Conservation (phyloP, 2,113 vertebrate species). For the Bubo bubo region DNA sequence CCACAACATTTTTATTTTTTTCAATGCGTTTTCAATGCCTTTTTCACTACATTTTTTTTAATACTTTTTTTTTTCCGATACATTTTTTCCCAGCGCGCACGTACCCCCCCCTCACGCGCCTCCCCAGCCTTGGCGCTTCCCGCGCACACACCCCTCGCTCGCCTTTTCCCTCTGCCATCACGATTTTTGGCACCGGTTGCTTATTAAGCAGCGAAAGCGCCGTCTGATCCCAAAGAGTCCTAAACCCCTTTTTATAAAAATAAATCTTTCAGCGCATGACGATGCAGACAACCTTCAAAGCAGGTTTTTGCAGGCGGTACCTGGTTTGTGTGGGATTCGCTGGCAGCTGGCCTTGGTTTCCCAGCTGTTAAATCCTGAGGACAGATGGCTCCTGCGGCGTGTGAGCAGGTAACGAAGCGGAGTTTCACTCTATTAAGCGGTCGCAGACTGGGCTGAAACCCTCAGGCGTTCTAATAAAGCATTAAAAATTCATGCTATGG, state of each 20-base stretch:
- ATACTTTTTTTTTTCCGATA: background rate
- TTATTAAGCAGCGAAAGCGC: accelerated
- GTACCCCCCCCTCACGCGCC: accelerated
- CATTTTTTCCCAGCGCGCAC: accelerated
- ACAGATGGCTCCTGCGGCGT: background rate
- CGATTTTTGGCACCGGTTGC: accelerated
- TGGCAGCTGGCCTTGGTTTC: background rate
- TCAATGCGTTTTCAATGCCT: background rate
- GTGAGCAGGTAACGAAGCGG: background rate
- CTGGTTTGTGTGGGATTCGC: background rate
- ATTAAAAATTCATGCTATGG: constrained; percentile 36
- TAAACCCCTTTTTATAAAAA: background rate
- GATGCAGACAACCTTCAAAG: accelerated
- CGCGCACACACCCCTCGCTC: too few species aligned
- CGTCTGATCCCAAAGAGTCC: background rate
- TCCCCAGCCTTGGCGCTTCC: background rate
- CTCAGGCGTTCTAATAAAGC: background rate
- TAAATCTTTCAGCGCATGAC: accelerated
- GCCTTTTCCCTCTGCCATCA: accelerated
- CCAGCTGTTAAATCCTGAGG: background rate
- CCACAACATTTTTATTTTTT: too few species aligned
- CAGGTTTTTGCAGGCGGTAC: background rate
- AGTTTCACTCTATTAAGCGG: background rate
- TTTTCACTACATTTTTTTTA: background rate
- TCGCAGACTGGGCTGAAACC: background rate